phyloP scores from a whole-genome alignment of 1,140 invertebrate genomes.

The Mamestra configurata region DNA sequence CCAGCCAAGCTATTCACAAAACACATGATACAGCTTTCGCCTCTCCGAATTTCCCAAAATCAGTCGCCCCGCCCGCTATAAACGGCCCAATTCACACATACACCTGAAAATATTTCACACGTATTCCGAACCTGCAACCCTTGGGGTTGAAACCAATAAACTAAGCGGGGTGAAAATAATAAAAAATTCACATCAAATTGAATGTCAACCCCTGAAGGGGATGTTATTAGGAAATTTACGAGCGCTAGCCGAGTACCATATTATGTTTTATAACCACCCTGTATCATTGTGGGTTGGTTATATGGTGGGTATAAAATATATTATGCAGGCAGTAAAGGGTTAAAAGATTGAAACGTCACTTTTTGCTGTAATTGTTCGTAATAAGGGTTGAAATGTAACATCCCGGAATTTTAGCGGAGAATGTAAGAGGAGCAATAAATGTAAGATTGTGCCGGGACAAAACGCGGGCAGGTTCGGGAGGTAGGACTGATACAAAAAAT shows the following conservation, averaged over 20 bases:
- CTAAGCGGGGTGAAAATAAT: slow-evolving; percentile 45
- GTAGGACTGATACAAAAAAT: background rate
- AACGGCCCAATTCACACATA: slow-evolving; percentile 9
- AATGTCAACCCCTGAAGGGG: slow-evolving; percentile 49
- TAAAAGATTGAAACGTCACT: slow-evolving; percentile 41
- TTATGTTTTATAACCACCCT: slow-evolving; percentile 53
- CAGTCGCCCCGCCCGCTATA: background rate
- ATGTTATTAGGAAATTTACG: slow-evolving; percentile 60
- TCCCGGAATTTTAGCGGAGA: slow-evolving; percentile 18
- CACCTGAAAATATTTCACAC: slow-evolving; percentile 39
- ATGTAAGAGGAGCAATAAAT: background rate
- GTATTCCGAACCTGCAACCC: slow-evolving; percentile 32
- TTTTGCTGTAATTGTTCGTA: slow-evolving; percentile 46
- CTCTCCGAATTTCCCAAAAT: slow-evolving; percentile 1
- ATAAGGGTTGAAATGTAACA: slow-evolving; percentile 30
- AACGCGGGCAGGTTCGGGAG: background rate
- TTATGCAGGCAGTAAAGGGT: slow-evolving; percentile 36
- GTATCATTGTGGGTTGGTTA: slow-evolving; percentile 44
- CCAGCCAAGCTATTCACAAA: slow-evolving; percentile 8
- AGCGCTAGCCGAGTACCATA: slow-evolving; percentile 52
- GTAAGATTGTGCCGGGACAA: background rate
- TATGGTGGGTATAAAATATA: slow-evolving; percentile 48
- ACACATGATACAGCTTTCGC: slow-evolving; percentile 3
- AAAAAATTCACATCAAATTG: slow-evolving; percentile 53
- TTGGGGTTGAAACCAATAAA: slow-evolving; percentile 39